Evolutionary conservation across 2,113 vertebrate genomes (phyloP), one percentile per base, ranked within the genome.

Genomic region (Chloropsis cyanopogon): DNA sequence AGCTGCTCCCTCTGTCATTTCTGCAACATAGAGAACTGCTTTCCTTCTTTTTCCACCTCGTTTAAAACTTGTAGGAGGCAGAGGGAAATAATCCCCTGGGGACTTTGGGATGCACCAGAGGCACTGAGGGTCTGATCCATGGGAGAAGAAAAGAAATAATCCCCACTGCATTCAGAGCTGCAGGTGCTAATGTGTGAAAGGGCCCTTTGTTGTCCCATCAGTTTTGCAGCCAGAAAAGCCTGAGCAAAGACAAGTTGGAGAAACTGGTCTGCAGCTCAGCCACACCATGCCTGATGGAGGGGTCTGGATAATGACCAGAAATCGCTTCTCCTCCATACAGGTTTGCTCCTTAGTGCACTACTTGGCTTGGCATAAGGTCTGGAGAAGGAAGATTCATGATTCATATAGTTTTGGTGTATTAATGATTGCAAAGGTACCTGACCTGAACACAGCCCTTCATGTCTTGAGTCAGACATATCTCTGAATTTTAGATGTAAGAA

Each of bases 281-380:
- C 50, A 33, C 11, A 14, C 20, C 5, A 2, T 14, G 18, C 11
- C 47, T 4, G 1, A 22, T 12, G 17, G 35, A 54, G 33, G 15
- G 3, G 7, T 75, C 14, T 39, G 14, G 8, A 14, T 11, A 16
- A 29, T 1, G 6, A 14, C 15, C 42, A 63, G 59, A 84, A 47
- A 75, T 56, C 9, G 29, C 21, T 41, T 63, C 66, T 82, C 14
- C 23, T 63, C 35, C 5, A 0, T 7, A 9, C 0, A 3, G 12
- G 3, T 49, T 72, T 85, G 20, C 29, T 60, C 65, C 70, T 60
- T 22, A 23, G 24, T 16, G n/a, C 20, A 4, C 4, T 71, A 5
- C 2, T 42, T 66, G 68, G 3, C 46, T 92, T 60, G 54, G 31
- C 23, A 39, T 46, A 56, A 69, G 23, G 15, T 39, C 24, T 61